phyloP scores from a whole-genome alignment of 2,113 vertebrate species.

The Chinchilla lanigera region DNA sequence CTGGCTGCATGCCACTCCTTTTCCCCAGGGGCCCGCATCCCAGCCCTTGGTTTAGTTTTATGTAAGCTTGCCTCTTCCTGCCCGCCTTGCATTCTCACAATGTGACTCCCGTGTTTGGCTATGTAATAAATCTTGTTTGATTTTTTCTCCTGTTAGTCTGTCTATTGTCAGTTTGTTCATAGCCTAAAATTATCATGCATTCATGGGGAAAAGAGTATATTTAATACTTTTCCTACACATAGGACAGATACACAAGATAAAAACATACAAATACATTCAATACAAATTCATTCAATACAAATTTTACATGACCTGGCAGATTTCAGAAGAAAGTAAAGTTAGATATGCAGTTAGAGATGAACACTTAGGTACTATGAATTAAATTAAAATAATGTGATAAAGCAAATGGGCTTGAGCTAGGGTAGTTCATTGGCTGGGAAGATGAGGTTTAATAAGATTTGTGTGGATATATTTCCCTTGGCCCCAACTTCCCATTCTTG shows the following conservation, averaged over 20 bases:
- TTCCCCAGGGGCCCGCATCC: not conserved
- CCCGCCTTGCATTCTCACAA: no score
- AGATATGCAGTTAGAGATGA: not conserved
- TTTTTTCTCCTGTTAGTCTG: not conserved
- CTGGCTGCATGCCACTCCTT: not conserved
- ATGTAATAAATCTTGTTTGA: not conserved
- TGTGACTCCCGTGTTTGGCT: not conserved
- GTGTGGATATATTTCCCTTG: no score
- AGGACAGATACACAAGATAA: not conserved
- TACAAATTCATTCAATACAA: not conserved
- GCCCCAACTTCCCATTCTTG: not conserved
- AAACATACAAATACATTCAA: not conserved
- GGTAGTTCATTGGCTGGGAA: not conserved
- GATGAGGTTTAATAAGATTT: not conserved
- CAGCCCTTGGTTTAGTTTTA: not conserved
- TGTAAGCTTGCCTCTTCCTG: no score
- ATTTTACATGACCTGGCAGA: not conserved
- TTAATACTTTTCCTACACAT: not conserved
- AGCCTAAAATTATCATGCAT: not conserved
- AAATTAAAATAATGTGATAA: not conserved
- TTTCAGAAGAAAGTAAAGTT: not conserved
- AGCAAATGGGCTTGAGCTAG: not conserved
- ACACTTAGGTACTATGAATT: not conserved
- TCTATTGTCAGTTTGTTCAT: not conserved
- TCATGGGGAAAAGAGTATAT: not conserved